Percentiles rank a stretch among this genome's conserved stretches.
phyloP scores from a whole-genome alignment of 2,113 vertebrate genomes.

The Dasyprocta punctata region DNA sequence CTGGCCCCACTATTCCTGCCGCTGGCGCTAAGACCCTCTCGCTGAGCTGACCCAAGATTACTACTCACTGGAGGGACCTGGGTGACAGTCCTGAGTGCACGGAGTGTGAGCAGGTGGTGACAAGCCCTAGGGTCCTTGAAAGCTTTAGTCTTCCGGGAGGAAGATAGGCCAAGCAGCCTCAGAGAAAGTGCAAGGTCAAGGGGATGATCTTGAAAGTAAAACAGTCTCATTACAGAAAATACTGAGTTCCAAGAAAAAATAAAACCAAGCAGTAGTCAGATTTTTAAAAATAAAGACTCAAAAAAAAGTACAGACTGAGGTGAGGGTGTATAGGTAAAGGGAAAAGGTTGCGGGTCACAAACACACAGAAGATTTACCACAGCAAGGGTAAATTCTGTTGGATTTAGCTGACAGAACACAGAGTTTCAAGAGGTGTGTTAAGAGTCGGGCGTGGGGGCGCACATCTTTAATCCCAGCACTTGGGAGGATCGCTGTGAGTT shows the following conservation, averaged over 20 bases:
- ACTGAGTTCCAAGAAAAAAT: neutral
- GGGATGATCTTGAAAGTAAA: neutral
- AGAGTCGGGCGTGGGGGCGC: too few species aligned
- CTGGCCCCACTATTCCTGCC: neutral
- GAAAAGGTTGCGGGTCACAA: neutral
- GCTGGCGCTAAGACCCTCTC: neutral
- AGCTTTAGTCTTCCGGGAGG: neutral
- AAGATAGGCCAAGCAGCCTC: constrained; percentile 12
- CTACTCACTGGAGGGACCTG: neutral
- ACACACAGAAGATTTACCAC: neutral
- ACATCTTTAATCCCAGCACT: too few species aligned
- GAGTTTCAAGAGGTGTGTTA: neutral
- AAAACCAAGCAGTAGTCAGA: neutral
- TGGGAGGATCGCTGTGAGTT: too few species aligned
- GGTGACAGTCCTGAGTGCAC: neutral
- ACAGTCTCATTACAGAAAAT: neutral
- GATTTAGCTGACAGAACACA: neutral
- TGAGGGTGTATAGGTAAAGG: neutral
- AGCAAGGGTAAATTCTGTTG: too few species aligned
- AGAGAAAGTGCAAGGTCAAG: constrained; percentile 14
- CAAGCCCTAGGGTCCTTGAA: neutral
- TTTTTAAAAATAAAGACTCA: neutral
- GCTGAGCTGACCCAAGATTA: neutral
- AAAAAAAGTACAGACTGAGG: neutral
- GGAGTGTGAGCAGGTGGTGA: neutral